Conservation (phyloP, 1,140 invertebrate species). For the Cyclargus thomasi region DNA sequence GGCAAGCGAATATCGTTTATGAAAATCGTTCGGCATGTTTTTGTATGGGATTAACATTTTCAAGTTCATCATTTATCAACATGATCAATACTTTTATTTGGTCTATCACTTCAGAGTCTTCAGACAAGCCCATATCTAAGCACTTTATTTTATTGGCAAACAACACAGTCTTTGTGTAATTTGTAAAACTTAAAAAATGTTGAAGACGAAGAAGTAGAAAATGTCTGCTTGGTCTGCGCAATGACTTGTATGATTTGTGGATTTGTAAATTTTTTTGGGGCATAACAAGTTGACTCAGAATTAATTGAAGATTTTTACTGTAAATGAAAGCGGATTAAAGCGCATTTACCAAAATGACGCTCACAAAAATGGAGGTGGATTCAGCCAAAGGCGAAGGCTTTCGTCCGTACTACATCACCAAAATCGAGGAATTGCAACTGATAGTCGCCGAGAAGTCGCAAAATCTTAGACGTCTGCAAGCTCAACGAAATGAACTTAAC, state of each 20-base stretch:
- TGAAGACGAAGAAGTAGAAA: no score
- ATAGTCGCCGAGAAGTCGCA: conserved; percentile 98
- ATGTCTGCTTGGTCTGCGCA: no score
- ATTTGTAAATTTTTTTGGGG: background rate
- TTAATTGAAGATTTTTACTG: background rate
- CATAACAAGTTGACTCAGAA: background rate
- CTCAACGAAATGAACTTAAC: conserved; percentile 99
- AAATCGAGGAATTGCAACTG: conserved; percentile 97
- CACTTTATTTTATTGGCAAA: no score
- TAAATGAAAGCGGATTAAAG: background rate
- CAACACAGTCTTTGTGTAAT: no score
- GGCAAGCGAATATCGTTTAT: no score
- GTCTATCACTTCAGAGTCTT: no score
- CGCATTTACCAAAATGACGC: conserved; percentile 43
- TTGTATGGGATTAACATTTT: no score
- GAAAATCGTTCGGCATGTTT: no score
- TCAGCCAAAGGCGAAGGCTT: conserved; percentile 90
- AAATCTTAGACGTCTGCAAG: conserved; percentile 97
- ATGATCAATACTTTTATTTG: no score
- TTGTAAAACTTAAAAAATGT: no score
- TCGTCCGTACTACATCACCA: conserved; percentile 95
- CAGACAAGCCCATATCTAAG: no score
- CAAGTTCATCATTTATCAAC: no score
- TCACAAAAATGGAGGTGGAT: conserved; percentile 91
- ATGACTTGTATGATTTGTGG: background rate